These are phyloP conservation scores for Lasioglossum pauxillum DNA, from an alignment of 2,888 invertebrate species.

Conservation along the genomic window DNA sequence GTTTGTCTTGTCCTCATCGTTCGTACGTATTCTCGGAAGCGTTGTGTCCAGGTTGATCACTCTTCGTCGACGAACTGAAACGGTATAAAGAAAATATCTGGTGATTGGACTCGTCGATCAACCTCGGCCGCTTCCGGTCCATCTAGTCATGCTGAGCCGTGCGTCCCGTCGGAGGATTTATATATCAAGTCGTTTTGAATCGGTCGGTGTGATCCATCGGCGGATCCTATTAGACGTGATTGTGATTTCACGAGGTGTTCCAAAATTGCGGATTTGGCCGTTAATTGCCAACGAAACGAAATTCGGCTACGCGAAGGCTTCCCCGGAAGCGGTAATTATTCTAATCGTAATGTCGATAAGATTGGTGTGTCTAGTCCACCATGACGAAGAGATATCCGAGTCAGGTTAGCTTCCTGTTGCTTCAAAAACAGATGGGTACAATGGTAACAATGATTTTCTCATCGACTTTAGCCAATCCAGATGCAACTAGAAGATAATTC, in stretches of 20 bases:
- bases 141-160: constrained; percentile 72
- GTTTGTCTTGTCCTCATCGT: constrained; percentile 37
- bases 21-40: constrained; percentile 41
- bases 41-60: constrained; percentile 45
- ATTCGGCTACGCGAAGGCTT: constrained; percentile 36
- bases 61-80: constrained; percentile 16
- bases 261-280: constrained; percentile 66
- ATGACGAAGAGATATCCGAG: constrained; percentile 63
- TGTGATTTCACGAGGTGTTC: constrained; percentile 77
- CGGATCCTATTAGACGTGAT: constrained; percentile 54
- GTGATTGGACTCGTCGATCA: constrained; percentile 30
- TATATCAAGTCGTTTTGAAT: constrained; percentile 21
- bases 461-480: not conserved
- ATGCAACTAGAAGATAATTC: constrained; percentile 7
- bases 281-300: constrained; percentile 13
- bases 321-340: constrained; percentile 69
- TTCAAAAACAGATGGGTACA: not conserved
- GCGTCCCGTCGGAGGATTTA: constrained; percentile 50
- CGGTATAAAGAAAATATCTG: constrained; percentile 20
- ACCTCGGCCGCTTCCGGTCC: constrained; percentile 57
- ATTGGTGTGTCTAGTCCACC: constrained; percentile 81
- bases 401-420: not conserved
- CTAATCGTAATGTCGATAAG: constrained; percentile 72
- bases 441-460: not conserved
- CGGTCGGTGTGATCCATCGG: constrained; percentile 3